A percentile compares a stretch with the other conserved stretches of the same genome.
Conservation (phyloP, 2,888 invertebrate genomes). For the Reticulitermes lucifugus region DNA sequence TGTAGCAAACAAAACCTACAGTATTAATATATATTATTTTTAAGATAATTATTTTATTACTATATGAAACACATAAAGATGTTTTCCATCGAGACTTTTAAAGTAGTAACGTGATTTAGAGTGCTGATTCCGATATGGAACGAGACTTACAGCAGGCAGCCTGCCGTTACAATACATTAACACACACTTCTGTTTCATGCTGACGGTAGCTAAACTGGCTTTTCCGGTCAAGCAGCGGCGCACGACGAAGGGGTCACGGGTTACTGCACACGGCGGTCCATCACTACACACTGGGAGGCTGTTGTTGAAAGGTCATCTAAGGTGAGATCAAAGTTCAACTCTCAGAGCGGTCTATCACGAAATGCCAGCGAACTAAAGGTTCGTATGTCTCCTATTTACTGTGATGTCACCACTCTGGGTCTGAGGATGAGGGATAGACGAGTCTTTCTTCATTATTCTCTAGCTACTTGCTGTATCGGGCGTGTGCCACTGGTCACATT, state of each 20-base stretch:
- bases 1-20: too few species aligned
- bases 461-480: neutral
- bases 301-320: neutral
- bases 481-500: neutral
- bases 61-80: too few species aligned
- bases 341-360: conserved; percentile 14
- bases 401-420: neutral
- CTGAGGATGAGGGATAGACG: neutral
- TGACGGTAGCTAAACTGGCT: neutral
- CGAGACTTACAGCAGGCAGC: too few species aligned
- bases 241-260: neutral
- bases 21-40: too few species aligned
- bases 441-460: too few species aligned
- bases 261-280: neutral
- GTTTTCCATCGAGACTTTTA: too few species aligned
- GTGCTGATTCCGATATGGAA: too few species aligned
- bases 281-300: neutral
- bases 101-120: too few species aligned
- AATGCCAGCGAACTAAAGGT: neutral
- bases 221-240: neutral
- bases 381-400: neutral
- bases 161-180: neutral
- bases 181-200: neutral
- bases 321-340: neutral
- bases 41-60: too few species aligned